These are phyloP conservation scores for Lagocephalus sceleratus DNA, from an alignment of 2,797 vertebrate genomes.

Conservation along the genomic window DNA sequence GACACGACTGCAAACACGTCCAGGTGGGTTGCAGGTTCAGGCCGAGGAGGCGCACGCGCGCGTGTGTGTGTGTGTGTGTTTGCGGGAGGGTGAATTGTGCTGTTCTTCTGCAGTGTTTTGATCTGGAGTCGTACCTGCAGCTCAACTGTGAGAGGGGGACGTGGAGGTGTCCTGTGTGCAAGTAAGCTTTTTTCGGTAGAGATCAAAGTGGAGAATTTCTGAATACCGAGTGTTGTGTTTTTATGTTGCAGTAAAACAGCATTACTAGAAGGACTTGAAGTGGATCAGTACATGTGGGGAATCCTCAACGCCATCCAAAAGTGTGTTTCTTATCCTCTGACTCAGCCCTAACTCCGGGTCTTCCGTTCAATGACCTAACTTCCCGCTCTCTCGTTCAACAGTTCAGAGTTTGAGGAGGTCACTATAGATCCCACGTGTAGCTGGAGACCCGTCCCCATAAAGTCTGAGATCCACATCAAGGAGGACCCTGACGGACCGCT, in stretches of 20 bases:
- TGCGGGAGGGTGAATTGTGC: neutral
- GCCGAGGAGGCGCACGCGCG: no score
- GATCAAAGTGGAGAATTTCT: neutral
- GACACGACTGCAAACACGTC: slow-evolving; percentile 97
- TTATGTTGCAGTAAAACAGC: slow-evolving; percentile 90
- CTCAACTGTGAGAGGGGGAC: slow-evolving; percentile 98
- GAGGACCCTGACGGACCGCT: slow-evolving; percentile 96
- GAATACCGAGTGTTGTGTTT: neutral
- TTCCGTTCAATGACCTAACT: neutral
- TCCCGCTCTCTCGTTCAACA: slow-evolving; percentile 41
- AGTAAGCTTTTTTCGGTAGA: slow-evolving; percentile 72
- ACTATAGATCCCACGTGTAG: slow-evolving; percentile 98
- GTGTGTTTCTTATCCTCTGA: slow-evolving; percentile 68
- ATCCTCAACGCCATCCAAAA: slow-evolving; percentile 98
- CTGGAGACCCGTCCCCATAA: slow-evolving; percentile 96
- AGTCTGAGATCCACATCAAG: slow-evolving; percentile 98
- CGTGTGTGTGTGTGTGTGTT: no score
- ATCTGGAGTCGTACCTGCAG: slow-evolving; percentile 97
- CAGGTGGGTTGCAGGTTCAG: slow-evolving; percentile 76
- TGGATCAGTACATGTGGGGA: slow-evolving; percentile 99
- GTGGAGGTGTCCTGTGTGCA: slow-evolving; percentile 99
- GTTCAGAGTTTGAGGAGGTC: slow-evolving; percentile 98
- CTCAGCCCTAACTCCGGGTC: neutral
- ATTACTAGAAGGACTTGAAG: slow-evolving; percentile 94
- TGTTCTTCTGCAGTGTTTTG: slow-evolving; percentile 85